phyloP scores from a whole-genome alignment of 64 coral and sea anemone species.

The Pachyseris speciosa region DNA sequence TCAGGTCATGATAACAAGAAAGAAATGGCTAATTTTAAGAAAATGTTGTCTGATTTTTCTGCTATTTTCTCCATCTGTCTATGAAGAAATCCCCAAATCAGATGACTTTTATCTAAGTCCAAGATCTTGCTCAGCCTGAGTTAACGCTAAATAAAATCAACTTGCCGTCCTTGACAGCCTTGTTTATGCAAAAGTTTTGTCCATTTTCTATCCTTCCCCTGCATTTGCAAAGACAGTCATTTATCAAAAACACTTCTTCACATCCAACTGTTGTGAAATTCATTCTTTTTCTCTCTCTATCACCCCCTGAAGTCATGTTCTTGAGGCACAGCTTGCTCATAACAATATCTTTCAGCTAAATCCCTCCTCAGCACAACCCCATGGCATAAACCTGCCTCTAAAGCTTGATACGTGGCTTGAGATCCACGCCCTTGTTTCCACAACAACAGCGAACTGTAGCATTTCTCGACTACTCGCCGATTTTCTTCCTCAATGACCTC shows the following conservation, averaged over 20 bases:
- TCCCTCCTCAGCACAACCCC: slow-evolving; percentile 32
- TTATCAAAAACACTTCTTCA: background rate
- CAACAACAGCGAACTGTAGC: slow-evolving; percentile 9
- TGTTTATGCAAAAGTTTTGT: too few species aligned
- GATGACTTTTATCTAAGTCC: too few species aligned
- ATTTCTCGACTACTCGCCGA: slow-evolving; percentile 23
- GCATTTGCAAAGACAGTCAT: too few species aligned
- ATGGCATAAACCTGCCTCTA: slow-evolving; percentile 31
- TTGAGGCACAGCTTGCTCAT: background rate
- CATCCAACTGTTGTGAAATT: background rate
- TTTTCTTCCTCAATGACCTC: slow-evolving; percentile 30
- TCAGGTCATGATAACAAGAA: too few species aligned
- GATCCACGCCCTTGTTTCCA: slow-evolving; percentile 16
- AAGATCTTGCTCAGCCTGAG: too few species aligned
- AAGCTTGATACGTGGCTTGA: background rate
- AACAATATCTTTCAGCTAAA: slow-evolving; percentile 41
- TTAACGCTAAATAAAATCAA: too few species aligned
- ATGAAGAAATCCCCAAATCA: too few species aligned
- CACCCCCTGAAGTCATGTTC: slow-evolving; percentile 10
- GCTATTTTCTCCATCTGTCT: too few species aligned
- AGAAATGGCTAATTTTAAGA: too few species aligned
- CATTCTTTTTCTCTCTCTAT: background rate
- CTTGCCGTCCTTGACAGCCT: too few species aligned
- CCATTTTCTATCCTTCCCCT: too few species aligned
- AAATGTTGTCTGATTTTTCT: too few species aligned